Base-by-base conservation (phyloP, 2,797 vertebrate genomes). In the Xenopus petersii region DNA sequence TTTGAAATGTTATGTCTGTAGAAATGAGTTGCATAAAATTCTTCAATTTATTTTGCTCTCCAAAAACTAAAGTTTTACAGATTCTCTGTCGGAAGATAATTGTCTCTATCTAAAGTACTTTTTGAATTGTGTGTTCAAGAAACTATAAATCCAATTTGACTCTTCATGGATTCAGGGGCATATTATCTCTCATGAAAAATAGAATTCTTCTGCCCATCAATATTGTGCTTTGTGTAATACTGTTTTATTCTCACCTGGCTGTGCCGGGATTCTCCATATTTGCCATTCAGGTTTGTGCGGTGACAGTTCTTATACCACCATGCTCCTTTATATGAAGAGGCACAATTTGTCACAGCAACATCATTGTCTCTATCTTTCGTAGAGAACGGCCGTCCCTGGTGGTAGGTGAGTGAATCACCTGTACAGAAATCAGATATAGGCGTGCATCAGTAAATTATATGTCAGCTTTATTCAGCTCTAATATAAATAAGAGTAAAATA, bases 291-390 rank as follows among this genome's bases (percentile, higher is more conserved):
- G 87, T 99, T 99, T 81, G 95, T 97, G 69, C 97, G 92, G 83
- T 99, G 98, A 86, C 97, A 99, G 88, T 99, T 99, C 91, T 98
- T 99, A 47, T 98, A 99, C 98, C 98, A 99, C 98, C 98, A 99
- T 5, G 97, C 98, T 75, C 98, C 98, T 91, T 98, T 98, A 89
- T 99, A 99, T 5, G 98, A 98, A 90, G 95, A 89, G 82, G 98
- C 98, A 24, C 98, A 99, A 89, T 99, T 99, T 81, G 97, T 99
- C 77, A 99, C 96, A 3, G 98, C 98, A 0, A 98, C 94, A 3
- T 99, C 98, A 0, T 99, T 99, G 89, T 99, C 98, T 83, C 94
- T 91, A 89, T 99, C 98, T 91, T 97, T 94, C 9, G 98, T 98
- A 75, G 98, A 99, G 90, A 99, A 99, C 36, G 97, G 97, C 4